Evolutionary conservation across 2,888 invertebrate genomes (phyloP).

Genomic region (Ichneumoninae sp.): DNA sequence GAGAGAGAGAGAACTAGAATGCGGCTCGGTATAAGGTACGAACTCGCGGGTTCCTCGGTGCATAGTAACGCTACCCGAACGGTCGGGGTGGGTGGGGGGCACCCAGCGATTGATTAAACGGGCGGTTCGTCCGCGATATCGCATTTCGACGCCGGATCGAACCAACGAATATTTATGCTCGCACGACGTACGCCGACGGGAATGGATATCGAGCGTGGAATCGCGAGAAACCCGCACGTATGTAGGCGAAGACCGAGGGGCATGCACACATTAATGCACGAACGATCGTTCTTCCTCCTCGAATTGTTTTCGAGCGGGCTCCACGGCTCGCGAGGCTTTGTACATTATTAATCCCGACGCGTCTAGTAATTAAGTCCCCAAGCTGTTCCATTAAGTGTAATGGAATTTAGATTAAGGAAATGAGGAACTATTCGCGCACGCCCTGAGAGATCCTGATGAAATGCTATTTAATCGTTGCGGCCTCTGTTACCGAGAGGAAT

Average conservation of each 20-base stretch:
- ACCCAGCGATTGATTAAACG: slow-evolving; percentile 48
- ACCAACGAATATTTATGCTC: slow-evolving; percentile 34
- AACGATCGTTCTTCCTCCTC: slow-evolving; percentile 18
- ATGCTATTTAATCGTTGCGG: slow-evolving; percentile 35
- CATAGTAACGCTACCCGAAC: slow-evolving; percentile 23
- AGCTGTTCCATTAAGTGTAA: slow-evolving; percentile 63
- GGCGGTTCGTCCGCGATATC: slow-evolving; percentile 17
- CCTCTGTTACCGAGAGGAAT: slow-evolving; percentile 3
- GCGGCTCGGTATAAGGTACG: slow-evolving; percentile 29
- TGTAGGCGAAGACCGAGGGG: background rate
- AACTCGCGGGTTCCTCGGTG: slow-evolving; percentile 25
- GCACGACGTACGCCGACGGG: background rate
- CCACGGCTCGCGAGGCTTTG: slow-evolving; percentile 35
- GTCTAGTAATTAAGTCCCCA: slow-evolving; percentile 60
- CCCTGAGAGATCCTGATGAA: slow-evolving; percentile 27
- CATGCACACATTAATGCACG: slow-evolving; percentile 6
- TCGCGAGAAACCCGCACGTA: background rate
- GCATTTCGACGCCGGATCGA: slow-evolving; percentile 44
- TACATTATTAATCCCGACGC: slow-evolving; percentile 57
- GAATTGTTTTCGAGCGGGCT: slow-evolving; percentile 46
- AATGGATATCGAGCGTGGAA: slow-evolving; percentile 7
- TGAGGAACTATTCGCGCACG: slow-evolving; percentile 53
- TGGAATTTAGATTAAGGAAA: slow-evolving; percentile 66
- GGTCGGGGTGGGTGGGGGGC: background rate
- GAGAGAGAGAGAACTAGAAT: slow-evolving; percentile 36